Conservation (phyloP, 2,888 invertebrate species). For the Ecliptopera silaceata region DNA sequence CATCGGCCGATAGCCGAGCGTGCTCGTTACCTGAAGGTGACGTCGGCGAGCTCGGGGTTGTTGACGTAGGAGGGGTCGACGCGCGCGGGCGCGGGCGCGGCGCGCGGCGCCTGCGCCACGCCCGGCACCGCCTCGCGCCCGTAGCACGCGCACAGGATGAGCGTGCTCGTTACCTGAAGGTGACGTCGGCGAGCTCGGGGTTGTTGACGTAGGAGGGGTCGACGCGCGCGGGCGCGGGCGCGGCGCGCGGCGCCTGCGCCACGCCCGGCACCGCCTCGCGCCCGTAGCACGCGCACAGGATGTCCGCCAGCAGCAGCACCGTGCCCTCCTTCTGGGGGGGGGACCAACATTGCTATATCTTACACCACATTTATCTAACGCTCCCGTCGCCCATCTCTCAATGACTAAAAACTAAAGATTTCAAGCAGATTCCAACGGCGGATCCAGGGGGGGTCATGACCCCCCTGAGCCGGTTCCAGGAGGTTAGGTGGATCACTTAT, state of each 20-base stretch:
- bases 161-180: constrained; percentile 89
- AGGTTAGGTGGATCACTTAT: too few relatives aligned
- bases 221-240: constrained; percentile 88
- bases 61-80: constrained; percentile 97
- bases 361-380: too few relatives aligned
- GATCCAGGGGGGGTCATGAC: too few relatives aligned
- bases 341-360: neutral
- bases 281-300: constrained; percentile 94
- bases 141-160: constrained; percentile 94
- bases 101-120: constrained; percentile 77
- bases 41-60: constrained; percentile 95
- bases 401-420: too few relatives aligned
- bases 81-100: constrained; percentile 86
- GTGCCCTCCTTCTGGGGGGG: constrained; percentile 96
- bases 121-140: constrained; percentile 92
- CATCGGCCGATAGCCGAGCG: too few relatives aligned
- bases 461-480: too few relatives aligned
- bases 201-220: constrained; percentile 97
- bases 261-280: constrained; percentile 90
- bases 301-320: constrained; percentile 92
- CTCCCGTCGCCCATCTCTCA: too few relatives aligned
- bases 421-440: too few relatives aligned
- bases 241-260: constrained; percentile 76
- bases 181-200: constrained; percentile 95
- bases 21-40: constrained; percentile 90